phyloP scores from a whole-genome alignment of 2,113 vertebrate genomes.

The zebrafish (Danio rerio) region GRCz12tu NC_133199.1:10489501-10490000 shows the following conservation, averaged over 20 bases:
- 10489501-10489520: too few species aligned
- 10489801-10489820: not conserved
- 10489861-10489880: not conserved
- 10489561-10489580: too few species aligned
- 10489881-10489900: not conserved
- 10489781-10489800: not conserved
- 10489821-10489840: not conserved
- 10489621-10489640: too few species aligned
- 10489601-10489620: too few species aligned
- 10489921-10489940: not conserved
- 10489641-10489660: too few species aligned
- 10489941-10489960: not conserved
- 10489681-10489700: too few species aligned
- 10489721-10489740: too few species aligned
- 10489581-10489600: too few species aligned
- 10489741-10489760: not conserved
- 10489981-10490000: conserved; percentile 47
- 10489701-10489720: too few species aligned
- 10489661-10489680: too few species aligned
- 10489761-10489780: not conserved
- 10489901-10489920: not conserved
- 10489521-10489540: too few species aligned
- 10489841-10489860: not conserved
- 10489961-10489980: conserved; percentile 9
- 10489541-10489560: too few species aligned